Conservation (phyloP, 2,888 invertebrate species). For the Tetrapedia diversipes region DNA sequence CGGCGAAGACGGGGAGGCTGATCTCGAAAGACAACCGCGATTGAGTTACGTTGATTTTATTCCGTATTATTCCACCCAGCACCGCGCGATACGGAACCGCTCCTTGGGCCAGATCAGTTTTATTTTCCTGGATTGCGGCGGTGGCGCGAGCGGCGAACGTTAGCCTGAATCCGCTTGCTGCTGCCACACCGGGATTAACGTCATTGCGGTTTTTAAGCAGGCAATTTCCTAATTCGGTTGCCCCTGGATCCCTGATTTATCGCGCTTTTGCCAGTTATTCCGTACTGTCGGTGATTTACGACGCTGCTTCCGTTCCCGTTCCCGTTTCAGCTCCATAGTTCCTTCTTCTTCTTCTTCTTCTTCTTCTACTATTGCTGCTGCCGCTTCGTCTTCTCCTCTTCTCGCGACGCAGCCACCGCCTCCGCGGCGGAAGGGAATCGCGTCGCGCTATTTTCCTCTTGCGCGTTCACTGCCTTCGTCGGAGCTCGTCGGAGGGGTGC, state of each 20-base stretch:
- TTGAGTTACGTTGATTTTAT: conserved; percentile 83
- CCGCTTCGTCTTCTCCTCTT: conserved; percentile 7
- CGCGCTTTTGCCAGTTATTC: conserved; percentile 68
- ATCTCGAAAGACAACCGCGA: conserved; percentile 80
- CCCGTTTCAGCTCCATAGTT: conserved; percentile 56
- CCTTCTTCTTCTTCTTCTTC: conserved; percentile 31
- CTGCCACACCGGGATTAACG: conserved; percentile 77
- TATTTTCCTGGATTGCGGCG: conserved; percentile 61
- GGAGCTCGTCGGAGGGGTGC: neutral
- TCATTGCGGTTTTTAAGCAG: conserved; percentile 82
- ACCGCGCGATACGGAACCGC: conserved; percentile 40
- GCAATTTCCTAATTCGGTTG: conserved; percentile 82
- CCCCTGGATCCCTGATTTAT: conserved; percentile 74
- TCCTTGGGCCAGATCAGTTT: conserved; percentile 62
- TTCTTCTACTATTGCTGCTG: conserved; percentile 38
- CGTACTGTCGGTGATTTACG: conserved; percentile 69
- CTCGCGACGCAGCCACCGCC: conserved; percentile 2
- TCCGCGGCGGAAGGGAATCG: neutral
- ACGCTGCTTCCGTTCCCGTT: conserved; percentile 55
- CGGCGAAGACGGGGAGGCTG: conserved; percentile 70
- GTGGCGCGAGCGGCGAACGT: conserved; percentile 36
- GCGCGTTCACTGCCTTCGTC: neutral
- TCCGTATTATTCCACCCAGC: conserved; percentile 77
- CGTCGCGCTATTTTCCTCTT: neutral
- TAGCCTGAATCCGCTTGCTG: conserved; percentile 52